Evolutionary conservation across 2,797 vertebrate genomes (phyloP), one percentile per base, ranked within the genome.

Genomic region (Peromyscus attwateri): DNA sequence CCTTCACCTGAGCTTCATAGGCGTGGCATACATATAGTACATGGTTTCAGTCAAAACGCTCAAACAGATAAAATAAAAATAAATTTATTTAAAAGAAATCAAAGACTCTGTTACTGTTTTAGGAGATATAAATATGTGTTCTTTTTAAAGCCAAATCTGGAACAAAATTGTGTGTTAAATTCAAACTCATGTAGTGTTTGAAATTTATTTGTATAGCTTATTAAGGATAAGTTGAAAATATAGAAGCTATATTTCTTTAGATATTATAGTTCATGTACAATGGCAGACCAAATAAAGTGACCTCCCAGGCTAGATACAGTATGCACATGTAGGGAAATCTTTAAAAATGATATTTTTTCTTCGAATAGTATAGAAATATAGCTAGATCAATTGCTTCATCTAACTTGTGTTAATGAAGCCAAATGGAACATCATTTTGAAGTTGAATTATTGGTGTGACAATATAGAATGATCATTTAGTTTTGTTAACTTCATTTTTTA

Each of bases 381-480:
- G 64, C 9, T 73, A 87, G 14, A 83, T 70, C n/a, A 64, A 37
- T 31, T 0, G 10, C 5, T 93, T 77, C n/a, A 46, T 52, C 27
- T 43, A 17, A 52, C 37, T 23, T 49, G 13, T 8, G 16, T 75
- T 23, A 0, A 21, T 6, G 3, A 62, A 10, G 23, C 13, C 57
- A 91, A 85, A 87, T 34, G 7, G 55, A 8, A 31, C 49, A 83
- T 75, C 34, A 92, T 76, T 70, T 94, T 57, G 17, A n/a, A 82
- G 21, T 10, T 46, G 27, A 70, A 52, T 87, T 31, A 57, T 34
- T 87, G 40, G 8, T 13, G 49, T 1, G 0, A 19, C 27, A 46
- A 55, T n/a, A 23, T 11, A 62, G 8, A 83, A 87, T 16, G 43
- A 57, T 76, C 80, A 52, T 71, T 83, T 17, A 55, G 57, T 37